Percentiles rank a stretch among this genome's conserved stretches.
These are phyloP conservation scores for Scatophagus argus DNA, from an alignment of 2,113 vertebrate genomes.

Conservation along the genomic window DNA sequence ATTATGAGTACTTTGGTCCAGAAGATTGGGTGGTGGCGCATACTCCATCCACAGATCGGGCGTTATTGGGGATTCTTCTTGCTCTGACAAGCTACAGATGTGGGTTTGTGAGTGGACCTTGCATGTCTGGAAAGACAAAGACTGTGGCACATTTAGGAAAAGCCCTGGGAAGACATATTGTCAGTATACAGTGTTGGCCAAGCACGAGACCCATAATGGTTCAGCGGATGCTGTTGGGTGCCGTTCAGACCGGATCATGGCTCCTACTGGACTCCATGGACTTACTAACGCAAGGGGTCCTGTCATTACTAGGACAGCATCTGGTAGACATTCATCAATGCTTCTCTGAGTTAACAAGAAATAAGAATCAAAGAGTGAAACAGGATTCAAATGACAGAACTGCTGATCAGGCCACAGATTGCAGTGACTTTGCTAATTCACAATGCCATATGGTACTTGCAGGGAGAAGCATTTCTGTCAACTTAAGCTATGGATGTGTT, in stretches of 20 bases:
- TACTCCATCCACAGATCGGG: slow-evolving; percentile 82
- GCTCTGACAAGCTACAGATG: slow-evolving; percentile 85
- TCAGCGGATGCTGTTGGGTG: slow-evolving; percentile 83
- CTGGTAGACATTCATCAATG: slow-evolving; percentile 80
- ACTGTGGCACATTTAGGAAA: slow-evolving; percentile 79
- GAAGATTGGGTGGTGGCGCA: slow-evolving; percentile 77
- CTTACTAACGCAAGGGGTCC: slow-evolving; percentile 72
- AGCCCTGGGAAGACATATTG: slow-evolving; percentile 85
- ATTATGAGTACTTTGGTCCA: slow-evolving; percentile 88
- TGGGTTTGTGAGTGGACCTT: slow-evolving; percentile 82
- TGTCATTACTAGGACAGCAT: slow-evolving; percentile 84
- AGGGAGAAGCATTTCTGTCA: slow-evolving; percentile 75
- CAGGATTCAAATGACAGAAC: slow-evolving; percentile 10
- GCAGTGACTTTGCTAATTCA: slow-evolving; percentile 24
- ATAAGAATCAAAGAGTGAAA: slow-evolving; percentile 1
- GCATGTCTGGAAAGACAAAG: slow-evolving; percentile 82
- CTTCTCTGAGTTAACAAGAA: slow-evolving; percentile 66
- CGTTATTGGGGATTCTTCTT: slow-evolving; percentile 84
- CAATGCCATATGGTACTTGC: slow-evolving; percentile 69
- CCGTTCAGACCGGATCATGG: slow-evolving; percentile 87
- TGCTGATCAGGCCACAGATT: neutral
- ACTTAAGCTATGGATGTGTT: slow-evolving; percentile 84
- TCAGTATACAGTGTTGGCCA: slow-evolving; percentile 79
- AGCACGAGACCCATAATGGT: slow-evolving; percentile 68
- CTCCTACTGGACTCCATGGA: slow-evolving; percentile 84